Conservation (phyloP, 2,113 vertebrate species). For the Amphiprion percula region DNA sequence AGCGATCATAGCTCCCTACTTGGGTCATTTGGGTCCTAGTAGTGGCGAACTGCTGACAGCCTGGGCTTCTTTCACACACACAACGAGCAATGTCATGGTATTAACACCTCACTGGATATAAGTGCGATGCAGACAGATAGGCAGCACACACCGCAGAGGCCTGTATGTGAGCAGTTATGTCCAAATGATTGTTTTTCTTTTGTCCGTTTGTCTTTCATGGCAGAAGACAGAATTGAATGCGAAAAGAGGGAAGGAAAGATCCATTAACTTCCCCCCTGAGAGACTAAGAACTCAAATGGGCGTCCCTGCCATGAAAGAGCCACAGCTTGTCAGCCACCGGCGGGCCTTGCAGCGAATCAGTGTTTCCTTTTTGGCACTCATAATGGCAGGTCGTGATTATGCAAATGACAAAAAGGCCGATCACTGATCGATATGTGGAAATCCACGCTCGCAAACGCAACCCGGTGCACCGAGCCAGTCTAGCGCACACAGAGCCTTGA, state of each 20-base stretch:
- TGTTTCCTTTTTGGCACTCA: constrained; percentile 44
- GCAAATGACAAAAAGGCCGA: constrained; percentile 50
- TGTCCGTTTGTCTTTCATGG: constrained; percentile 18
- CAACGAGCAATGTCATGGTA: constrained; percentile 16
- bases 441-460: constrained; percentile 7
- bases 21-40: constrained; percentile 56
- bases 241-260: constrained; percentile 23
- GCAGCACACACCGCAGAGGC: constrained; percentile 9
- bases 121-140: constrained; percentile 27
- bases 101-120: constrained; percentile 49
- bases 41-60: constrained; percentile 55
- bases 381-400: constrained; percentile 55
- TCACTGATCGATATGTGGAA: constrained; percentile 54
- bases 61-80: constrained; percentile 11
- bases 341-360: constrained; percentile 28
- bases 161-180: constrained; percentile 18
- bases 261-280: constrained; percentile 50
- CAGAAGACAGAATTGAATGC: constrained; percentile 1
- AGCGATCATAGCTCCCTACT: constrained; percentile 52
- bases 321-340: constrained; percentile 20
- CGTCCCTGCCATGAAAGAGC: constrained; percentile 20
- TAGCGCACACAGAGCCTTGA: constrained; percentile 32
- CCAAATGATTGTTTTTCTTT: constrained; percentile 48
- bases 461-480: background rate
- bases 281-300: constrained; percentile 2